These are phyloP conservation scores for Drosophila barbarae DNA, from an alignment of 2,888 invertebrate species.

Conservation along the genomic window DNA sequence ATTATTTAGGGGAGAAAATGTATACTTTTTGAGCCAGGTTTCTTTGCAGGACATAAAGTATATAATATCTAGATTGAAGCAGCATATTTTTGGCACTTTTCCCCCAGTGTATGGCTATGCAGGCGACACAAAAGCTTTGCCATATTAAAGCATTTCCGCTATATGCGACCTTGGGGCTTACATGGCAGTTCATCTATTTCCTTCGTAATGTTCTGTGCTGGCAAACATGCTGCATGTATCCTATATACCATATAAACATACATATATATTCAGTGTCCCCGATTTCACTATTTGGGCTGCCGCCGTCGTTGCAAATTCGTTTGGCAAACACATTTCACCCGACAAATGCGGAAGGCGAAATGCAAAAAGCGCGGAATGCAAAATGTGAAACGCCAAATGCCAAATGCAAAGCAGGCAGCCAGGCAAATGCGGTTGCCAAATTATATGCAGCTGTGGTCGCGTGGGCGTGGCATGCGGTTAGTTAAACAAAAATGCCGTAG, in stretches of 20 bases:
- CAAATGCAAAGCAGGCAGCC: slow-evolving; percentile 30
- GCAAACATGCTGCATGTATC: slow-evolving; percentile 29
- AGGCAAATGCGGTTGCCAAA: slow-evolving; percentile 56
- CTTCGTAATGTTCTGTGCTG: slow-evolving; percentile 4
- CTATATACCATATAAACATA: neutral
- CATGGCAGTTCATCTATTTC: slow-evolving; percentile 16
- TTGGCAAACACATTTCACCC: slow-evolving; percentile 32
- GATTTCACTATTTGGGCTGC: slow-evolving; percentile 19
- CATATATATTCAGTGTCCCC: slow-evolving; percentile 11
- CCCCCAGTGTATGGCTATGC: slow-evolving; percentile 1
- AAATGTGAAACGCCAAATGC: slow-evolving; percentile 21
- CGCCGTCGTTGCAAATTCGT: slow-evolving; percentile 26
- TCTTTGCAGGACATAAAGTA: neutral
- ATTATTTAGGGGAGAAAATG: neutral
- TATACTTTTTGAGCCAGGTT: neutral
- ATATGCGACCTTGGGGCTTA: slow-evolving; percentile 23
- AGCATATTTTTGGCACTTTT: neutral
- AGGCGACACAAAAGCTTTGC: slow-evolving; percentile 8
- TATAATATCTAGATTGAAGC: neutral
- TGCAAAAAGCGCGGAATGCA: slow-evolving; percentile 8
- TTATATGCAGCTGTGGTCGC: slow-evolving; percentile 51
- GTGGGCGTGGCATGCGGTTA: slow-evolving; percentile 67
- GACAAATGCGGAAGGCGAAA: slow-evolving; percentile 4
- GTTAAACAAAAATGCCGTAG: slow-evolving; percentile 60
- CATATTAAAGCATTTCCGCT: slow-evolving; percentile 15